Evolutionary conservation across 2,797 vertebrate genomes (phyloP).

Genomic region (Otolemur crassicaudatus): DNA sequence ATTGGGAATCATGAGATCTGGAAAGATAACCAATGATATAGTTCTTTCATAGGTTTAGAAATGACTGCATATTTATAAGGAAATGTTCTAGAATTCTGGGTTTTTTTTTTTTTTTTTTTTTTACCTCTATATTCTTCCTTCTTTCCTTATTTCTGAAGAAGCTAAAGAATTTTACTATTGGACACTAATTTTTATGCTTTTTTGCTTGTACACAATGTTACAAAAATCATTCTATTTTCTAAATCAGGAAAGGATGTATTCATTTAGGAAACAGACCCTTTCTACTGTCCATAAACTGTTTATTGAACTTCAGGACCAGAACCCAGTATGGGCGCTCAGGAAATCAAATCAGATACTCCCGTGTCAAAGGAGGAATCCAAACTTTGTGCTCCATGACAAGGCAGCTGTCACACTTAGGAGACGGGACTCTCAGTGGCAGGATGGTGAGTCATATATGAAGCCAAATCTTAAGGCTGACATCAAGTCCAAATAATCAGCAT

Average conservation of each 20-base stretch:
- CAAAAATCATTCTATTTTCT: too few species aligned
- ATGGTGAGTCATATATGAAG: background rate
- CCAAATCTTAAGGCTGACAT: background rate
- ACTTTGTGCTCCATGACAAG: background rate
- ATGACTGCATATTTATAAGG: background rate
- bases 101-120: background rate
- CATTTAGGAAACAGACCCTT: background rate
- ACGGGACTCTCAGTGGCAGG: background rate
- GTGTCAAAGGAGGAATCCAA: background rate
- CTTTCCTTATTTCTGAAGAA: background rate
- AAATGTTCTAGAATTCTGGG: background rate
- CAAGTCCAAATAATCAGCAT: background rate
- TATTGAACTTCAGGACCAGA: slow-evolving; percentile 43
- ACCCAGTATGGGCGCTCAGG: background rate
- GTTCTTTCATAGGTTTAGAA: background rate
- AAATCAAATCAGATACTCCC: background rate
- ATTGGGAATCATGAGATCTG: background rate
- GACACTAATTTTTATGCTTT: background rate
- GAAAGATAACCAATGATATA: background rate
- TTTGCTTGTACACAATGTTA: background rate
- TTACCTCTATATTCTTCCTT: background rate
- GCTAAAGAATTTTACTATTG: background rate
- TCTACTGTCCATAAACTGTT: background rate
- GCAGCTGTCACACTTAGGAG: background rate
- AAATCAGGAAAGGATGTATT: background rate